Evolutionary conservation across 1,140 invertebrate species (phyloP), one percentile per base, ranked within the genome.

Genomic region (Nylanderia fulva): DNA sequence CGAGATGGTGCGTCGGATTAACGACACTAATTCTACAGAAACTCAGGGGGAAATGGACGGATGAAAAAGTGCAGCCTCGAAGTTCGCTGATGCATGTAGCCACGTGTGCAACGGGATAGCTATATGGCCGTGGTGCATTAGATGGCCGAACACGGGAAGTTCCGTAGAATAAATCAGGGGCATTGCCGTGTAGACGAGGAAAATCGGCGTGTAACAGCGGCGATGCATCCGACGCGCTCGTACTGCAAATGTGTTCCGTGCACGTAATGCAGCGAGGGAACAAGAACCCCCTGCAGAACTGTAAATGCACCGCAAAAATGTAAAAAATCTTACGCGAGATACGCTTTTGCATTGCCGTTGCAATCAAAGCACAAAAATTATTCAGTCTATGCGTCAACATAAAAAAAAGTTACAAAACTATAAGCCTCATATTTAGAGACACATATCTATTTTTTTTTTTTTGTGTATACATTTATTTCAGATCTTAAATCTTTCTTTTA

Each of bases 91-190:
- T 82, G 66, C 77, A 82, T 82, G 66, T 72, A 45, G 77, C 77
- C 77, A 71, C 27, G 77, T 45, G 77, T 58, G 52, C 64, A 71
- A 61, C 52, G 52, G 36, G 66, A 58, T 82, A 60, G 66, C 77
- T 71, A 71, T 80, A 71, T 56, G 86, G 69, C 86, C 52, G 66
- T 52, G 61, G 71, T 75, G 69, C 52, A 75, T 63, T 72, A 87
- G 86, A 77, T 85, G 86, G 75, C 80, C 66, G 85, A 68, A 68
- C 80, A 58, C 66, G 86, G 86, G 21, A 88, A 79, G 86, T 88
- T 86, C 80, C 72, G 86, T 58, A 87, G 79, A 82, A 88, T 88
- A 88, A 88, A 88, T 88, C 86, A 85, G 72, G 45, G 71, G 27
- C 48, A 18, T 77, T 84, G 71, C 85, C 85, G 66, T 80, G 84